These are phyloP conservation scores for Sparus aurata DNA, from an alignment of 2,797 vertebrate species.

Conservation along the genomic window DNA sequence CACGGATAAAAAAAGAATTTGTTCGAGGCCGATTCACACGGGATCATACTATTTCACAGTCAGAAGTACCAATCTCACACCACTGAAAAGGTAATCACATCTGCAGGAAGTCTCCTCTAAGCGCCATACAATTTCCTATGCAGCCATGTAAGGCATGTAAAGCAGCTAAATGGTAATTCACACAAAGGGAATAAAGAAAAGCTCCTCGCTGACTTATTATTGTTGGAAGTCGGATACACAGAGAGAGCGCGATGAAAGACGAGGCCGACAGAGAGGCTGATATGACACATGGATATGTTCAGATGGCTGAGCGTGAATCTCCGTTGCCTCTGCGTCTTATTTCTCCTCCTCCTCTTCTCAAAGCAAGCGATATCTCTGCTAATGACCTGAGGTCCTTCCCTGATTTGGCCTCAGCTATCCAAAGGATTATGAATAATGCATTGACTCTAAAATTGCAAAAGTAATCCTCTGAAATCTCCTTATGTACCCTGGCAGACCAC, in stretches of 20 bases:
- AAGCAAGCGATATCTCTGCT: slow-evolving; percentile 78
- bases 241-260: slow-evolving; percentile 43
- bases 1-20: slow-evolving; percentile 49
- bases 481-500: slow-evolving; percentile 83
- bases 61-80: slow-evolving; percentile 72
- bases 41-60: slow-evolving; percentile 74
- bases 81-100: slow-evolving; percentile 76
- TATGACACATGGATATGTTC: slow-evolving; percentile 66
- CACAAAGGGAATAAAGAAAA: slow-evolving; percentile 62
- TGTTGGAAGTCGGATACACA: slow-evolving; percentile 63
- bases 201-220: slow-evolving; percentile 62
- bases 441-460: slow-evolving; percentile 89
- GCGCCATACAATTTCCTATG: slow-evolving; percentile 52
- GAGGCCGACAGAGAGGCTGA: slow-evolving; percentile 46
- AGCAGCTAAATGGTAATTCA: slow-evolving; percentile 67
- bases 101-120: slow-evolving; percentile 68
- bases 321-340: slow-evolving; percentile 50
- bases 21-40: slow-evolving; percentile 72
- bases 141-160: slow-evolving; percentile 65
- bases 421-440: slow-evolving; percentile 89
- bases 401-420: slow-evolving; percentile 86
- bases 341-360: slow-evolving; percentile 67
- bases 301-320: slow-evolving; percentile 63
- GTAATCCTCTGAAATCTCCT: slow-evolving; percentile 90
- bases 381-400: slow-evolving; percentile 85